Conservation (phyloP, 2,888 invertebrate genomes). For the Azorinus chamasolen region DNA sequence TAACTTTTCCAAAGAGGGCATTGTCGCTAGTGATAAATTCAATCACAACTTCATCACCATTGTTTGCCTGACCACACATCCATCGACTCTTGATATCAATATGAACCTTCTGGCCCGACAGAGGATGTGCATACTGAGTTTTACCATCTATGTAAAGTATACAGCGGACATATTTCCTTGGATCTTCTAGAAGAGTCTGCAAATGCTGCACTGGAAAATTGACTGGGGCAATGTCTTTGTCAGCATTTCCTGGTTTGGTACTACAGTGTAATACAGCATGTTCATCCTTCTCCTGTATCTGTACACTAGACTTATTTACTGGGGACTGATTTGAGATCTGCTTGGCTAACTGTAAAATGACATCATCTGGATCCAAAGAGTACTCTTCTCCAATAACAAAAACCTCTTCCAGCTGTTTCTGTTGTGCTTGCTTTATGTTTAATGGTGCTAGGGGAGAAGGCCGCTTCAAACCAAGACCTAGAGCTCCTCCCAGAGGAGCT, state of each 20-base stretch:
- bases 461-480: no score
- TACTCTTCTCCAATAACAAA: constrained; percentile 69
- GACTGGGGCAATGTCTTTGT: background rate
- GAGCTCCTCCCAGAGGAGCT: no score
- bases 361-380: constrained; percentile 73
- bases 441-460: constrained; percentile 11
- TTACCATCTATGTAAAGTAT: constrained; percentile 52
- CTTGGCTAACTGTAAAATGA: constrained; percentile 72
- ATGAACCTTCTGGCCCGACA: no score
- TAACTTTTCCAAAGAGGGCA: constrained; percentile 72
- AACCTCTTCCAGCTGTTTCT: constrained; percentile 46
- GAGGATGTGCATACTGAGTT: constrained; percentile 35
- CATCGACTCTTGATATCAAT: constrained; percentile 47
- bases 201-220: constrained; percentile 53
- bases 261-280: constrained; percentile 67
- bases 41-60: constrained; percentile 81
- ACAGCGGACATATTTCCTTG: constrained; percentile 75
- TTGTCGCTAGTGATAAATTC: constrained; percentile 67
- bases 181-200: constrained; percentile 63
- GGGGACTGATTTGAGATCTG: constrained; percentile 1
- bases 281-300: constrained; percentile 68
- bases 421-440: constrained; percentile 20
- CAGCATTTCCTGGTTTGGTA: constrained; percentile 1
- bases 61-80: constrained; percentile 77
- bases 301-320: constrained; percentile 62